Base-by-base conservation (phyloP, 2,113 vertebrate species). In the Pseudorectes ferrugineus region DNA sequence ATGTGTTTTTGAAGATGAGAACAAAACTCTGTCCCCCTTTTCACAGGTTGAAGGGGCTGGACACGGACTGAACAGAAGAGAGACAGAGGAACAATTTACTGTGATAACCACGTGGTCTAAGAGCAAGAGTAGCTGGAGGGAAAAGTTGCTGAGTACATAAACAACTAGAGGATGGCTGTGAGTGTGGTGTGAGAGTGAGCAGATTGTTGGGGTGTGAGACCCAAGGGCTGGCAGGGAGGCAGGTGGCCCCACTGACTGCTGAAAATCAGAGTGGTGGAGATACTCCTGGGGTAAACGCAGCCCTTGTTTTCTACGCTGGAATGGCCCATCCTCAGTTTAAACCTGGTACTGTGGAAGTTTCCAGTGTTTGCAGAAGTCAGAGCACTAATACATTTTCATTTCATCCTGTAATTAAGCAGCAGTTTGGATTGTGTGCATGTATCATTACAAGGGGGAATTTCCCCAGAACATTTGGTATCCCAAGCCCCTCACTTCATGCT, bases 191-290 rank as follows among this genome's bases (percentile, higher is more conserved):
- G 38, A 66, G 42, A 68, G 23, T 0, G 2, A 54, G 42, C 4
- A 7, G 35, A 25, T 6, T 45, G 28, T 25, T 35, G 38, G 36
- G 43, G 10, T 2, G 0, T 19, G 40, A 54, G 48, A 57, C n/a
- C 18, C 0, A 0, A 49, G 14, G 2, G 11, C 19, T 5, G 1
- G 45, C 42, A 80, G 8, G 9, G 8, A 82, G 31, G 9, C 29
- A 62, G 25, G 11, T 3, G 9, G 19, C 10, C 38, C n/a, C 29
- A 17, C 5, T 5, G 4, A 12, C 38, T 43, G 36, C 31, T 63
- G 43, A 71, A 79, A 26, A 21, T 75, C 16, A 59, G 40, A 46
- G 40, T 7, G 1, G 33, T 8, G 31, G 16, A 36, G 28, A 18
- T 31, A 8, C 5, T 35, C 49, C 17, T 6, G 0, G 7, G 15